Evolutionary conservation across 2,113 vertebrate genomes (phyloP), one percentile per base, ranked within the genome.

Genomic region (Corynorhinus townsendii): DNA sequence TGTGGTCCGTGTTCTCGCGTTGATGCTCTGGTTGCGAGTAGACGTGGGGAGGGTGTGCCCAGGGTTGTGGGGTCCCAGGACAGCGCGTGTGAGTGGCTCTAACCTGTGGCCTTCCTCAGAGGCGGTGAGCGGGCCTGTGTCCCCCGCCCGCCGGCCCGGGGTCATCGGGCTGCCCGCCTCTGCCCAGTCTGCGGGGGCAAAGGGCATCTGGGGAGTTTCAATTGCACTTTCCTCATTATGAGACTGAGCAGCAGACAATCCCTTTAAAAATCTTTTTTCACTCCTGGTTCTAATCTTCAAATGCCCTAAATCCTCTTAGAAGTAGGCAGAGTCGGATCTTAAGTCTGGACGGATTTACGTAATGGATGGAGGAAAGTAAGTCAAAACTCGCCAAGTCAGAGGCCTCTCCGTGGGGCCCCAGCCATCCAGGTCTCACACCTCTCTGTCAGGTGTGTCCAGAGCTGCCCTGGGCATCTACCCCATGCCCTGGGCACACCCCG

Each of bases 261-360:
- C 40, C 85, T 96, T 95, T 85, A 52, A 96, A 95, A 54, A 59
- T 66, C 62, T 94, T 82, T 54, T 92, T 73, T 35, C 56, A 75
- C 72, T 95, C 54, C 28, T 56, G 54, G 59, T 95, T 96, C 96
- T 96, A 95, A 95, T 97, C 93, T 97, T 75, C 92, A 97, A 96
- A 92, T 86, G 82, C 93, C 30, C 73, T 89, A 94, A 96, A 96
- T 96, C 91, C 96, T 95, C 95, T 96, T 94, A 97, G 96, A 91
- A 96, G 96, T 62, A 90, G 88, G 77, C 91, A 95, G 75, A 94
- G 86, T 84, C 11, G 30, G 86, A 86, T 95, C 93, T 97, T 90
- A 93, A 96, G 94, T 89, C 92, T 90, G 45, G 79, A 28, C 59
- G 94, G 96, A 96, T 97, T 96, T 96, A 75, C 15, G 10, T 96